These are phyloP conservation scores for Shargacucullia verbasci DNA, from an alignment of 2,888 invertebrate genomes.

Conservation along the genomic window DNA sequence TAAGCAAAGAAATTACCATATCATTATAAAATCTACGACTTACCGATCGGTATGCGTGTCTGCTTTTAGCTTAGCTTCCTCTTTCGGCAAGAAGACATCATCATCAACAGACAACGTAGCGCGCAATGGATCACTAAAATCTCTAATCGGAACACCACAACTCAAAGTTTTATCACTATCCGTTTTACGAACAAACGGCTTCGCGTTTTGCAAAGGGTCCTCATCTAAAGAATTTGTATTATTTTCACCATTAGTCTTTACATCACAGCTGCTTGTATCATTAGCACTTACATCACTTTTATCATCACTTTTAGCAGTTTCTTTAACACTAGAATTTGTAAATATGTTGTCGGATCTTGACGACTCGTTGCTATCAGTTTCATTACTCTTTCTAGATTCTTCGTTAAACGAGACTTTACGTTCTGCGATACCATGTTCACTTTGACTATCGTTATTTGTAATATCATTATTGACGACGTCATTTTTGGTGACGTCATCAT, in stretches of 20 bases:
- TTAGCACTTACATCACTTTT: constrained; percentile 4
- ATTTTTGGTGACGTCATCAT: constrained; percentile 50
- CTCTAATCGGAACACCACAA: constrained; percentile 90
- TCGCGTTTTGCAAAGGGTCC: constrained; percentile 69
- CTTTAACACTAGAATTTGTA: constrained; percentile 41
- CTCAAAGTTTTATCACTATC: constrained; percentile 81
- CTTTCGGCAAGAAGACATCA: constrained; percentile 83
- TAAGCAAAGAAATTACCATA: no score
- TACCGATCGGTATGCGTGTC: constrained; percentile 82
- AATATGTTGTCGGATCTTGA: constrained; percentile 57
- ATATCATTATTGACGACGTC: constrained; percentile 24
- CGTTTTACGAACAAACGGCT: constrained; percentile 70
- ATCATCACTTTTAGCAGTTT: constrained; percentile 30
- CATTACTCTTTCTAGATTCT: constrained; percentile 48
- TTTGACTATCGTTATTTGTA: constrained; percentile 24
- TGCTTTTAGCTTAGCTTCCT: constrained; percentile 76
- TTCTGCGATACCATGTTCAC: constrained; percentile 9
- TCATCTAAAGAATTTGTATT: constrained; percentile 47
- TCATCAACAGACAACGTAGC: constrained; percentile 84
- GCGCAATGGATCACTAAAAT: constrained; percentile 95
- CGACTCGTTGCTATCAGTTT: constrained; percentile 57
- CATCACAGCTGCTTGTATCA: constrained; percentile 33
- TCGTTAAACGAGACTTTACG: constrained; percentile 33
- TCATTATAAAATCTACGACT: constrained; percentile 35
- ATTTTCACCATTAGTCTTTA: constrained; percentile 35